Base-by-base conservation (phyloP, 2,113 vertebrate genomes). In the Lampris incognitus region DNA sequence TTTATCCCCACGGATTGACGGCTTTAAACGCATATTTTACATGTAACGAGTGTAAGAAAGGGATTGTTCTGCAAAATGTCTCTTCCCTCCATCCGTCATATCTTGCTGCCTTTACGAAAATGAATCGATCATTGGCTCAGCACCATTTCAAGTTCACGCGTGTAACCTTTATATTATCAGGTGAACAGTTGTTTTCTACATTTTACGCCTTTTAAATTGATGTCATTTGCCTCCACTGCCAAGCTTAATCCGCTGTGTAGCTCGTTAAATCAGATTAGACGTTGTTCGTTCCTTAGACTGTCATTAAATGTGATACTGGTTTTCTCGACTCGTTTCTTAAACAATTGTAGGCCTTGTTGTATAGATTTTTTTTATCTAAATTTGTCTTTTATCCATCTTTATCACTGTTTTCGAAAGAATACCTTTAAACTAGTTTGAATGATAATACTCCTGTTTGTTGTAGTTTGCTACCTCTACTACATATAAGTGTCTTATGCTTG, bases 251-350 rank as follows among this genome's bases (percentile, higher is more conserved):
- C 72, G 81, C 69, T 54, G 49, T 54, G 24, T 41, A 46, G 1
- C 0, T 59, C 46, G 1, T 9, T 9, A 66, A 81, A 77, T 82
- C 79, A 70, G 76, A 24, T 79, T 79, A 77, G 37, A 40, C 58
- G 9, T 38, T 8, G 10, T 51, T 51, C 50, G 50, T 10, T 46
- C 51, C 8, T 9, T 24, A n/a, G 4, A 1, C 13, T 61, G 48
- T 5, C 9, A 46, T 3, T 52, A 0, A 52, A 10, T 8, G 3
- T n/a, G 2, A n/a, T 10, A 42, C 13, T 3, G n/a, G 51, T 61
- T 61, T 24, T 24, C 24, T 24, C 24, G 24, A 24, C 24, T 24
- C 24, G 24, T 24, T 24, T 24, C 24, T 24, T 24, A 24, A 24
- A 24, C 24, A 24, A 24, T 24, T 42, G 24, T 58, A 13, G 50